Evolutionary conservation across 1,140 invertebrate species (phyloP).

Genomic region (Trichoplusia ni): DNA sequence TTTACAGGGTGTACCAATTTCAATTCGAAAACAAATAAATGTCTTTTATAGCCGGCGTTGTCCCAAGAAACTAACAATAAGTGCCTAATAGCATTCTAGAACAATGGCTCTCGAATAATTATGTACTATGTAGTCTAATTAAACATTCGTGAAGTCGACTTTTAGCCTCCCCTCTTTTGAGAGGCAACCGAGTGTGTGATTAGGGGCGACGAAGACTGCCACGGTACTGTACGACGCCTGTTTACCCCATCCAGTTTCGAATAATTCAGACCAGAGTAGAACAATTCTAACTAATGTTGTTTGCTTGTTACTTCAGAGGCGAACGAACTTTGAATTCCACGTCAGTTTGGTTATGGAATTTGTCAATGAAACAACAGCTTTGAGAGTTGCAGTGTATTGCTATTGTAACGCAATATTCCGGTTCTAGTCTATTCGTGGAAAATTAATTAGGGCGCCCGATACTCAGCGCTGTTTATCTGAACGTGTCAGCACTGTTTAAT

Average conservation of each 20-base stretch:
- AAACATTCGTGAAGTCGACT: conserved; percentile 50
- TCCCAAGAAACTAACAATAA: not conserved
- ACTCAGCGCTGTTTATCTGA: no score
- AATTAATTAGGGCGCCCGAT: no score
- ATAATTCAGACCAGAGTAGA: conserved; percentile 27
- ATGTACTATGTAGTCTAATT: conserved; percentile 72
- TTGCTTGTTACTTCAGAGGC: not conserved
- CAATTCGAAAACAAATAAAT: not conserved
- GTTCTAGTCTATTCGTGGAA: no score
- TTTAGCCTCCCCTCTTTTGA: conserved; percentile 55
- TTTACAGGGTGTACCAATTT: no score
- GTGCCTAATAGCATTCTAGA: conserved; percentile 25
- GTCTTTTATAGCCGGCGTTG: not conserved
- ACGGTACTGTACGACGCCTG: conserved; percentile 43
- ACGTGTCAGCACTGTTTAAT: no score
- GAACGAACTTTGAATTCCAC: not conserved
- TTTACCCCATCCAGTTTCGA: conserved; percentile 30
- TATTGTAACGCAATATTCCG: no score
- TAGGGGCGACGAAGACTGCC: conserved; percentile 55
- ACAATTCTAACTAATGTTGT: conserved; percentile 34
- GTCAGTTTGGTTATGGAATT: not conserved
- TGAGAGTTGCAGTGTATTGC: no score
- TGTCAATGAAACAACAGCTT: no score
- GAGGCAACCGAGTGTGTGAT: conserved; percentile 65
- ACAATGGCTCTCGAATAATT: conserved; percentile 46